phyloP scores from a whole-genome alignment of 1,140 invertebrate species.

The Cotesia vestalis region DNA sequence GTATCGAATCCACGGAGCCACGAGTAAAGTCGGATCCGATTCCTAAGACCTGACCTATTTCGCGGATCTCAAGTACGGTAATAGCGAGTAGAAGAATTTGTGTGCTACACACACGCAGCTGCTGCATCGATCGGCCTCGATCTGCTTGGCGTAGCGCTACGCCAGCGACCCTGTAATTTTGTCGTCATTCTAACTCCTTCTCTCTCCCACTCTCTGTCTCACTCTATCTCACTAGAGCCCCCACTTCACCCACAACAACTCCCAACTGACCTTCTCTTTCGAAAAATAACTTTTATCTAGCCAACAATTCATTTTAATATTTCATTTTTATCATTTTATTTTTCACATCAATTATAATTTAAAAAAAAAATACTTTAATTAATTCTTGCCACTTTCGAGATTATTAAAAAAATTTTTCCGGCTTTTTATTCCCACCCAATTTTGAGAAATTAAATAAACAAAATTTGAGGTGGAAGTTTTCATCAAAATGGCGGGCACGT shows the following conservation, averaged over 20 bases:
- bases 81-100: not conserved
- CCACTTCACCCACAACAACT: constrained; percentile 36
- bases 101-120: constrained; percentile 35
- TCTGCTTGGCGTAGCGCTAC: constrained; percentile 56
- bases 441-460: no score
- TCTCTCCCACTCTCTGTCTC: constrained; percentile 27
- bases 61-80: not conserved
- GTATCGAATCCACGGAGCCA: not conserved
- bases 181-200: constrained; percentile 34
- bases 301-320: no score
- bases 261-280: constrained; percentile 25
- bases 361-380: no score
- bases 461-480: no score
- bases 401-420: no score
- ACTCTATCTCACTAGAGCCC: no score
- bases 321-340: no score
- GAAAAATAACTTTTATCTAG: not conserved
- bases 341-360: no score
- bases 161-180: constrained; percentile 56
- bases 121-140: constrained; percentile 66
- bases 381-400: no score
- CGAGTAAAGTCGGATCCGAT: not conserved
- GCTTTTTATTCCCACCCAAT: no score
- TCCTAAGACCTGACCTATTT: not conserved
- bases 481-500: no score